Conservation (phyloP, 2,113 vertebrate genomes). For the Sula dactylatra region DNA sequence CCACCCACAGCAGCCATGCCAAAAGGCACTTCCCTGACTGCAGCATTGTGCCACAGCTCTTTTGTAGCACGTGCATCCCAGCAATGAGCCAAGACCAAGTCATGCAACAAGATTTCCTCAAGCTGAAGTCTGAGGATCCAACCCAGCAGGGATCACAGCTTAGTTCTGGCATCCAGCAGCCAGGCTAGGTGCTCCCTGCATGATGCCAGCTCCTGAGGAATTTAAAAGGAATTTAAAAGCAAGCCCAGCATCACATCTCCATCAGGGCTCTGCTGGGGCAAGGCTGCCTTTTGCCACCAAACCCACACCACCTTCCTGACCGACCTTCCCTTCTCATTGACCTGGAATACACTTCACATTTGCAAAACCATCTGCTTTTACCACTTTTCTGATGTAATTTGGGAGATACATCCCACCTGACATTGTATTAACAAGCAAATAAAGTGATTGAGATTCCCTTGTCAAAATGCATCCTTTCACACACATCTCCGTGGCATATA, state of each 20-base stretch:
- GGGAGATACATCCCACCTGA: not conserved
- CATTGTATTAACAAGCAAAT: not conserved
- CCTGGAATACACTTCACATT: not conserved
- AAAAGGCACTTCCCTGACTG: not conserved
- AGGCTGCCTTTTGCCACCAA: not conserved
- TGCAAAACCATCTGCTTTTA: not conserved
- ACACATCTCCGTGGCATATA: not conserved
- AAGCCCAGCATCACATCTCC: not conserved
- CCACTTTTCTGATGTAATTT: not conserved
- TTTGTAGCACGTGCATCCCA: not conserved
- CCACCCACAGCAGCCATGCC: not conserved
- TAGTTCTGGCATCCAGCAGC: not conserved
- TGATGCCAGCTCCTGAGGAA: fast-evolving
- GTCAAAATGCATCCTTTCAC: not conserved
- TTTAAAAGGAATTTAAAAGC: not conserved
- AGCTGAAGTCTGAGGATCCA: not conserved
- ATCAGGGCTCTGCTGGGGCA: not conserved
- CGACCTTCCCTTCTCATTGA: not conserved
- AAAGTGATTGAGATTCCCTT: not conserved
- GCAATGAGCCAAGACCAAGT: not conserved
- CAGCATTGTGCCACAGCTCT: not conserved
- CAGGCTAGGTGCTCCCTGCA: not conserved
- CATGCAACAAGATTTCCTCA: not conserved
- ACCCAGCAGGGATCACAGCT: not conserved
- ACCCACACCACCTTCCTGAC: not conserved